Evolutionary conservation across 2,888 invertebrate species (phyloP).

Genomic region (Rhamnusium bicolor): DNA sequence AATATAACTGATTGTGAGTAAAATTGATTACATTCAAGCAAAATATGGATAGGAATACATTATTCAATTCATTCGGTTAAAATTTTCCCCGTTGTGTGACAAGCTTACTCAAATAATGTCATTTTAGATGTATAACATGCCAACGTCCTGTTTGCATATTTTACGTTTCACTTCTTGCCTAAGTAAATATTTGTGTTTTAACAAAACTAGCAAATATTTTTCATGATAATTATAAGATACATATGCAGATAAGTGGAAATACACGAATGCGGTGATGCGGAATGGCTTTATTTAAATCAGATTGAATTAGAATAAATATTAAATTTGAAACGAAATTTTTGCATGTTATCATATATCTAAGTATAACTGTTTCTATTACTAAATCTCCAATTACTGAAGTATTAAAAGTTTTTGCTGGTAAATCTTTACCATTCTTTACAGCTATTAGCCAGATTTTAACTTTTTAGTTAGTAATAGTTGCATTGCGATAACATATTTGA

Average conservation of each 20-base stretch:
- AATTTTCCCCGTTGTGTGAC: not conserved
- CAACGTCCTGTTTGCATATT: conserved; percentile 13
- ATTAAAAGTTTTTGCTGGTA: not conserved
- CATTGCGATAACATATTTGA: too few species aligned
- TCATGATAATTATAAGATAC: conserved; percentile 14
- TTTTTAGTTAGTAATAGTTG: too few species aligned
- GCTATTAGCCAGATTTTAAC: too few species aligned
- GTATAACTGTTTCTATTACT: not conserved
- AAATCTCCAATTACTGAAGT: not conserved
- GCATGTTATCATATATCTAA: not conserved
- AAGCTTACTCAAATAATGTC: conserved; percentile 12
- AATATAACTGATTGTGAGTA: not conserved
- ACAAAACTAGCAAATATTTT: conserved; percentile 12
- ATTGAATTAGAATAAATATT: not conserved
- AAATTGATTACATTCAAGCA: not conserved
- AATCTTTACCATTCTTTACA: too few species aligned
- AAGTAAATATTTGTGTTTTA: conserved; percentile 23
- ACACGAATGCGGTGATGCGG: not conserved
- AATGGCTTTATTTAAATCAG: not conserved
- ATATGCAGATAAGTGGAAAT: not conserved
- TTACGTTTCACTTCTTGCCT: conserved; percentile 16
- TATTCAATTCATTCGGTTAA: not conserved
- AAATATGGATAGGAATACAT: not conserved
- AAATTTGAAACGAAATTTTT: not conserved
- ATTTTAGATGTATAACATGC: conserved; percentile 4